Base-by-base conservation (phyloP, 2,797 vertebrate species). In the Hapalemur alaotrensis region DNA sequence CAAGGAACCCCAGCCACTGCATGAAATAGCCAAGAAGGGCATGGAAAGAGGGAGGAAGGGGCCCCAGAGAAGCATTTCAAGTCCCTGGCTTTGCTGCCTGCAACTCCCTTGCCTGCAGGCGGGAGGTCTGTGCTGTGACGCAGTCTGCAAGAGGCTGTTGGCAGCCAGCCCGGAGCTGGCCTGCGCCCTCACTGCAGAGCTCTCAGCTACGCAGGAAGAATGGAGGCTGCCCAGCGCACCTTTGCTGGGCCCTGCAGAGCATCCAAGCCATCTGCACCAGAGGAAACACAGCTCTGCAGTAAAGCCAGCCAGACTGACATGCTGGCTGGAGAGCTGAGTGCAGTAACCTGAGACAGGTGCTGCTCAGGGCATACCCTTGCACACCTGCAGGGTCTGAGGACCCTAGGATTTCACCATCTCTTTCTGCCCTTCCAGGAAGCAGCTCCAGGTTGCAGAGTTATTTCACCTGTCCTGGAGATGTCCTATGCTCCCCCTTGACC, bases 161-260 rank as follows among this genome's bases (percentile, higher is more conserved):
- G 97, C 97, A 97, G 89, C 25, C 91, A 92, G 95, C 97, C 97
- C 14, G 0, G 94, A 97, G 89, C 93, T 96, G 96, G 96, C 91
- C 75, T 1, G 17, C 18, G 57, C 23, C 15, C 72, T 81, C 91
- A 88, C 92, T 98, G 97, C 93, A 17, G 92, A 92, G 59, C 46
- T 70, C 46, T 85, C 43, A 28, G 89, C 72, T 92, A 63, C 8
- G 15, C 28, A 18, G 70, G 80, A 67, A 96, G 32, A 67, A 25
- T 52, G 50, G 65, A 92, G 54, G 52, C 69, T 81, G 52, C 79
- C 86, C 12, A 7, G 46, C 11, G 22, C 15, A 95, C 95, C 91
- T 95, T 46, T 38, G 5, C 59, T 28, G 85, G 91, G 54, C 52
- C 80, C 84, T 11, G 0, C 41, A 35, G 80, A 89, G 48, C 20